phyloP scores from a whole-genome alignment of 2,888 invertebrate species.

The Gari tellinella region DNA sequence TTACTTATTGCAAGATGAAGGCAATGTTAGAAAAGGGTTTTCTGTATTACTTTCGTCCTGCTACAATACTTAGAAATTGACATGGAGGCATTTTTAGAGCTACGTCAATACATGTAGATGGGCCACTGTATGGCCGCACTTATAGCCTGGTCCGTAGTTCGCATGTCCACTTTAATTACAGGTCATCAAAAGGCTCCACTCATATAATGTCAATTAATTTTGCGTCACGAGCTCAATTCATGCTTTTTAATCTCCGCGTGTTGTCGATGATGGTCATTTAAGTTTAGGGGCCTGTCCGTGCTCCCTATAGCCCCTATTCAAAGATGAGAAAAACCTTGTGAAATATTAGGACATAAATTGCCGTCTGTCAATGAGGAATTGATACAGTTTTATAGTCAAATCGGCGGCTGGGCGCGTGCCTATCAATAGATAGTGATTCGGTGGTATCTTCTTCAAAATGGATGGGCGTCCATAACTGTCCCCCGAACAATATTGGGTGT shows the following conservation, averaged over 20 bases:
- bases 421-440: slow-evolving; percentile 37
- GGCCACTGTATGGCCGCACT: too few species aligned
- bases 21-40: too few species aligned
- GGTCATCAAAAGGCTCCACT: slow-evolving; percentile 24
- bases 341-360: slow-evolving; percentile 64
- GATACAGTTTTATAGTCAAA: slow-evolving; percentile 46
- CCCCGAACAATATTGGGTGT: slow-evolving; percentile 35
- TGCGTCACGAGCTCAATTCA: slow-evolving; percentile 47
- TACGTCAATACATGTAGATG: too few species aligned
- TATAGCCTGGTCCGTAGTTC: neutral
- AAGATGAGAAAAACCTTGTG: slow-evolving; percentile 47
- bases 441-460: slow-evolving; percentile 34
- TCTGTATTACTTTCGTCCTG: too few species aligned
- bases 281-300: slow-evolving; percentile 22
- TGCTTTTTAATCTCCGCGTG: slow-evolving; percentile 4
- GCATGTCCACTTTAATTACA: slow-evolving; percentile 31
- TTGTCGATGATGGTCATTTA: slow-evolving; percentile 43
- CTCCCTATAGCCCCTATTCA: slow-evolving; percentile 15
- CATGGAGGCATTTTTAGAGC: too few species aligned
- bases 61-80: too few species aligned
- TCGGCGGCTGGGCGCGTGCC: slow-evolving; percentile 52
- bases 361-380: slow-evolving; percentile 46
- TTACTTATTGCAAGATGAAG: too few species aligned
- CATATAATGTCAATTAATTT: slow-evolving; percentile 53
- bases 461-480: slow-evolving; percentile 46